These are phyloP conservation scores for Aphaenogaster ashmeadi DNA, from an alignment of 1,140 invertebrate species.

Conservation along the genomic window DNA sequence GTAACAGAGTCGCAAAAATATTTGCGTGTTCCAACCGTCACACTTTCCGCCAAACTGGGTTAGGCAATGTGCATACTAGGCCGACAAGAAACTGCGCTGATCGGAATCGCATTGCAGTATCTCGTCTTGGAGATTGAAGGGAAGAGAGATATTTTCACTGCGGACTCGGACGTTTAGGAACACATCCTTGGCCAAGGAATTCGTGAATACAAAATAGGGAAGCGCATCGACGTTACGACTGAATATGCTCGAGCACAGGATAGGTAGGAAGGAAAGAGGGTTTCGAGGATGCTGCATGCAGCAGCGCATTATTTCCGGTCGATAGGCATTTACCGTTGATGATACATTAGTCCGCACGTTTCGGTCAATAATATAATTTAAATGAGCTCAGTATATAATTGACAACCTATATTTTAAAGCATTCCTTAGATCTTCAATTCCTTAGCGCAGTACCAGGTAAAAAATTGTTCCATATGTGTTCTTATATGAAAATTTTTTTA, in stretches of 20 bases:
- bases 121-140: conserved; percentile 40
- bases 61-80: conserved; percentile 22
- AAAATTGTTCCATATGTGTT: too few relatives aligned
- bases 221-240: conserved; percentile 1
- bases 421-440: neutral
- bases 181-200: conserved; percentile 45
- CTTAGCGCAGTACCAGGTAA: too few relatives aligned
- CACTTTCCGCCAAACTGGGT: conserved; percentile 47
- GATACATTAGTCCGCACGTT: conserved; percentile 15
- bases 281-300: conserved; percentile 20
- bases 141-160: conserved; percentile 41
- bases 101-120: conserved; percentile 40
- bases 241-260: conserved; percentile 22
- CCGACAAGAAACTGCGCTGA: conserved; percentile 37
- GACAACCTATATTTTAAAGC: neutral
- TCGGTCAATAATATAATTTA: conserved; percentile 10
- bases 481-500: too few relatives aligned
- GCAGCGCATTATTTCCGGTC: conserved; percentile 34
- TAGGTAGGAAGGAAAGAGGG: neutral
- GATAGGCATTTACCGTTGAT: conserved; percentile 22
- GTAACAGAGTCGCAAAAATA: conserved; percentile 5
- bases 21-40: conserved; percentile 5
- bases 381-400: neutral
- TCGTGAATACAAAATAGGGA: conserved; percentile 60
- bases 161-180: conserved; percentile 29